Base-by-base conservation (phyloP, 2,797 vertebrate genomes). In the Myotis findleyi region DNA sequence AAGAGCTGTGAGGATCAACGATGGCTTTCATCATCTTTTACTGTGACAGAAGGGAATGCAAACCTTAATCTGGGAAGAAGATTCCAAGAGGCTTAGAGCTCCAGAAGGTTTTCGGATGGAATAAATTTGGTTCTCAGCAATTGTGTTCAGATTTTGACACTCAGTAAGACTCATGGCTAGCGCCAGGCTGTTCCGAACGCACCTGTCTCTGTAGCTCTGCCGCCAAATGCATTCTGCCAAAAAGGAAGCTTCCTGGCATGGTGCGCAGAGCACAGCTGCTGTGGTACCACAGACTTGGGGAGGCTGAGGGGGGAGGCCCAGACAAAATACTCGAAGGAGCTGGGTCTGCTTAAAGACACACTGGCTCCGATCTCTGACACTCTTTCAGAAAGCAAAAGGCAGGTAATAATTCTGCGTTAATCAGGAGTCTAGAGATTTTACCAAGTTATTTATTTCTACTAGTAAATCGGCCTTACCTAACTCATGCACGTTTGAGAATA, bases 201-300 rank as follows among this genome's bases (percentile, higher is more conserved):
- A 97, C 97, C 97, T 96, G 96, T 97, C 92, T 95, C 89, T 71
- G 16, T 4, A 30, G 94, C 89, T 90, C 89, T 93, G 71, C 87
- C 96, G 97, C 96, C 97, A 97, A 94, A 86, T n/a, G 41, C 33
- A 47, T 49, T 91, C 87, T 95, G 84, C 94, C 90, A 89, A 53
- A 93, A 82, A 96, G 97, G 96, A 96, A 91, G 94, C 95, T 95
- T 94, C 95, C 89, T 90, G 79, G 89, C 92, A 79, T 71, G 93
- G 85, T 51, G 91, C n/a, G 11, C 86, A 82, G 66, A 62, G n/a
- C 27, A 3, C 66, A 82, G 75, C 11, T 23, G 71, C 72, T 1
- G 55, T 1, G 38, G 86, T 6, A 80, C 69, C 90, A 72, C 41
- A 89, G 41, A 94, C 12, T 69, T 21, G 49, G 77, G 81, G 55